Conservation (phyloP, 2,888 invertebrate species). For the Sisyra nigra region DNA sequence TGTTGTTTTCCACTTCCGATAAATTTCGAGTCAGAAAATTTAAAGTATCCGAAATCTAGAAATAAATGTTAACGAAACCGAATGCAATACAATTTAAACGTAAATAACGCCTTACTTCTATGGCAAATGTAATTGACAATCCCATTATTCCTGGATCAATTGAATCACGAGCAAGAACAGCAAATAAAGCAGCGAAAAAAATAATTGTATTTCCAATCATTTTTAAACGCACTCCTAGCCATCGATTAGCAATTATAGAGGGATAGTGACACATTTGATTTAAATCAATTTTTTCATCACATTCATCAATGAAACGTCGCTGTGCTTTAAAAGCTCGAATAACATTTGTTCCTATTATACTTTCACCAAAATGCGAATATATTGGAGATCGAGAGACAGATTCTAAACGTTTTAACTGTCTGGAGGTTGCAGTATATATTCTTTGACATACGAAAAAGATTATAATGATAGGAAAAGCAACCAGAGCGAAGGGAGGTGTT, state of each 20-base stretch:
- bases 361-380: conserved; percentile 93
- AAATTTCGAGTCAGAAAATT: too few species aligned
- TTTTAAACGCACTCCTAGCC: conserved; percentile 90
- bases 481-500: conserved; percentile 64
- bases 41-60: not conserved
- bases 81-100: too few species aligned
- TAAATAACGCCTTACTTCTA: conserved; percentile 40
- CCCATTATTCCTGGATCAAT: conserved; percentile 69
- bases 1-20: conserved; percentile 85
- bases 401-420: conserved; percentile 86
- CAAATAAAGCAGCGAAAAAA: conserved; percentile 85
- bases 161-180: conserved; percentile 60
- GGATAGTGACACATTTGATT: conserved; percentile 90
- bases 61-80: too few species aligned
- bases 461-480: conserved; percentile 63
- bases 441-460: conserved; percentile 80
- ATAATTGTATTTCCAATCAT: conserved; percentile 94
- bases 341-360: conserved; percentile 69
- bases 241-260: conserved; percentile 83
- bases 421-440: conserved; percentile 85
- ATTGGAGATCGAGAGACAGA: conserved; percentile 91
- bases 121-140: conserved; percentile 73
- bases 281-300: conserved; percentile 76
- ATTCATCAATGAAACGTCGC: conserved; percentile 71
- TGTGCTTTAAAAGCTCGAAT: conserved; percentile 76